Evolutionary conservation across 1,140 invertebrate species (phyloP).

Genomic region (Zaprionus africanus): DNA sequence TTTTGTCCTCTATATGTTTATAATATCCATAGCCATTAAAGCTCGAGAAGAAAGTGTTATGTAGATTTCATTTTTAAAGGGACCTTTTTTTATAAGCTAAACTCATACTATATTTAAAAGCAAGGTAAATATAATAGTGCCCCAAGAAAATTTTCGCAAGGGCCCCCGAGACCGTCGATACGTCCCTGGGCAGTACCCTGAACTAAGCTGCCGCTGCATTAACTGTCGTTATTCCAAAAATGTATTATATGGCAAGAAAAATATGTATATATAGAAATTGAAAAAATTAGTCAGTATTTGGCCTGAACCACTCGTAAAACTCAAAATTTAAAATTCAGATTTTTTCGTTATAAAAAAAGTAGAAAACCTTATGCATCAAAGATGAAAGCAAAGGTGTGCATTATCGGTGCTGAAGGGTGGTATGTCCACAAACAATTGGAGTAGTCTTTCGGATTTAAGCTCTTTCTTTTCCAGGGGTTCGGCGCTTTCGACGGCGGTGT

Average conservation of each 20-base stretch:
- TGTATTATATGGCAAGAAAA: neutral
- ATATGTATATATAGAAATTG: neutral
- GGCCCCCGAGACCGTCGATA: no score
- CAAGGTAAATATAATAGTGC: no score
- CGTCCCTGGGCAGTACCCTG: neutral
- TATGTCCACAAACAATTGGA: slow-evolving; percentile 26
- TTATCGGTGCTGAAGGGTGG: slow-evolving; percentile 68
- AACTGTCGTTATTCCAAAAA: slow-evolving; percentile 21
- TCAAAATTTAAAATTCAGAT: neutral
- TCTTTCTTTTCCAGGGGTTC: slow-evolving; percentile 55
- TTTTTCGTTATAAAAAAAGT: neutral
- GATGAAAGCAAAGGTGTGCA: slow-evolving; percentile 60
- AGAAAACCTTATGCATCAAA: slow-evolving; percentile 14
- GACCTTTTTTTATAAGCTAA: no score
- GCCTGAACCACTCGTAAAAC: neutral
- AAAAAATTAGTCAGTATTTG: slow-evolving; percentile 8
- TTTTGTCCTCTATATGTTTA: no score
- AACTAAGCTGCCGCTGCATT: slow-evolving; percentile 40
- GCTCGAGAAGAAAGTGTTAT: no score
- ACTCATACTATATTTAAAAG: no score
- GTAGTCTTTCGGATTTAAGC: neutral
- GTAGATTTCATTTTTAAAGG: no score
- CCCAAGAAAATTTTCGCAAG: no score
- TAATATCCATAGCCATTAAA: no score
- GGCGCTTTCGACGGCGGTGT: slow-evolving; percentile 62